phyloP scores from a whole-genome alignment of 2,797 vertebrate genomes.

The Crypturellus tataupa region DNA sequence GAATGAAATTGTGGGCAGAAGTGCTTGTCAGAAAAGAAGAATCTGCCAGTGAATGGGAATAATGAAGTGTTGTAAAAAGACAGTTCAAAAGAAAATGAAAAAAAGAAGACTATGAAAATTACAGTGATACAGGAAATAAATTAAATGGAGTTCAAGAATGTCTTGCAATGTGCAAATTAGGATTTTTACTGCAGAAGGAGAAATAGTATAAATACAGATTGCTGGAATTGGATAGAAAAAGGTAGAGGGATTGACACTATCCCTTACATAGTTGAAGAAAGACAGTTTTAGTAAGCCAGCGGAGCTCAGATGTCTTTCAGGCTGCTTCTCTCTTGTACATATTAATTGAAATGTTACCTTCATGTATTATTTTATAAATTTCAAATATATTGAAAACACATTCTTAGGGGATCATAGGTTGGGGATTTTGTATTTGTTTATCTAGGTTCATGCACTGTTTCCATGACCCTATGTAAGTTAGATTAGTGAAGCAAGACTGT shows the following conservation, averaged over 20 bases:
- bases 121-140: background rate
- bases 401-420: accelerated
- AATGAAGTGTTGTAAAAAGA: background rate
- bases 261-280: background rate
- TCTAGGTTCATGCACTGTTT: background rate
- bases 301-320: background rate
- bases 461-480: background rate
- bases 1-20: background rate
- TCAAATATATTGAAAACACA: background rate
- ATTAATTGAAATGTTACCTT: background rate
- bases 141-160: background rate
- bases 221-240: background rate
- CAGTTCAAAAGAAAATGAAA: background rate
- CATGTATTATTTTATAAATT: background rate
- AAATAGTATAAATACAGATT: background rate
- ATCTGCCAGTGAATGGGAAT: background rate
- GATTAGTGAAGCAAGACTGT: background rate
- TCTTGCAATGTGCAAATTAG: background rate
- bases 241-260: background rate
- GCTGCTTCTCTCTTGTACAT: background rate
- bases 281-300: background rate
- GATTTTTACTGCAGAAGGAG: background rate
- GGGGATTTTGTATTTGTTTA: background rate
- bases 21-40: background rate
- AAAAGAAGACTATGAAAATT: background rate